Conservation (phyloP, 2,888 invertebrate species). For the Cotesia congregata region DNA sequence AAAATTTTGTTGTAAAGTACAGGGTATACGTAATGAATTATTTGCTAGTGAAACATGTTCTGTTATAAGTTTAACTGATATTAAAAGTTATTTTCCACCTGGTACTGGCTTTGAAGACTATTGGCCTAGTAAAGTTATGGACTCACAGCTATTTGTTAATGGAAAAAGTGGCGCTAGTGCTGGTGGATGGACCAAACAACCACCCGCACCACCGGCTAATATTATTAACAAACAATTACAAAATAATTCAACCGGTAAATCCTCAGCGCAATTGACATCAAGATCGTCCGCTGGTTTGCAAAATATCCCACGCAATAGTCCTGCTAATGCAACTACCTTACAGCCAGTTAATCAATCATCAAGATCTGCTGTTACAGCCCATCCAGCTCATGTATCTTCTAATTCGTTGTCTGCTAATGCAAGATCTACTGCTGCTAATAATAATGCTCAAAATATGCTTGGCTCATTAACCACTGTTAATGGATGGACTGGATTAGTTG, state of each 20-base stretch:
- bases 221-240: constrained; percentile 65
- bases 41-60: constrained; percentile 93
- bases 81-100: constrained; percentile 91
- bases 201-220: constrained; percentile 77
- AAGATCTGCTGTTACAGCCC: constrained; percentile 58
- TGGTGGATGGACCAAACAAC: constrained; percentile 86
- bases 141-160: constrained; percentile 82
- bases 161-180: constrained; percentile 75
- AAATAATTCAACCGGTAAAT: constrained; percentile 59
- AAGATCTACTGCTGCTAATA: constrained; percentile 58
- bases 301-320: constrained; percentile 55
- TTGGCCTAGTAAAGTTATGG: constrained; percentile 92
- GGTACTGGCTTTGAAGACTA: constrained; percentile 93
- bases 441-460: constrained; percentile 66
- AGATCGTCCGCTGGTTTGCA: constrained; percentile 51
- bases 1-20: constrained; percentile 95
- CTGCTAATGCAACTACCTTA: constrained; percentile 55
- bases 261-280: constrained; percentile 57
- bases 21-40: constrained; percentile 90
- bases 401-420: constrained; percentile 55
- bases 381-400: constrained; percentile 62
- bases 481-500: constrained; percentile 71
- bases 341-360: constrained; percentile 64
- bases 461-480: constrained; percentile 67
- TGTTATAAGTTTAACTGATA: constrained; percentile 90